These are phyloP conservation scores for Microcebus tavaratra DNA, from an alignment of 2,113 vertebrate genomes.

Conservation along the genomic window DNA sequence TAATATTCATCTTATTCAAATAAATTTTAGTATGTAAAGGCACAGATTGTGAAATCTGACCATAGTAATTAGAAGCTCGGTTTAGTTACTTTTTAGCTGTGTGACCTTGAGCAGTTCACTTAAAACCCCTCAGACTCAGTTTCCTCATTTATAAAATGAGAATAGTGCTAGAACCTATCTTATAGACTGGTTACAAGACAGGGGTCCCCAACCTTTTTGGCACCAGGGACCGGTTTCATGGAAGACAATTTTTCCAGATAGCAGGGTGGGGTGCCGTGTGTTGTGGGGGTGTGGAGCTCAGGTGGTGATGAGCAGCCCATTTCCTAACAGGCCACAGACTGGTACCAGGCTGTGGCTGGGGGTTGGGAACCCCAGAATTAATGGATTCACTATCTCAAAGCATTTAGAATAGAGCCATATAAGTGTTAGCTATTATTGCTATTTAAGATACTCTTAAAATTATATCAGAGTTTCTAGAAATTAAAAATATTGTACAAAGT, in stretches of 20 bases:
- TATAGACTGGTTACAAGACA: background rate
- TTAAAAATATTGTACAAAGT: background rate
- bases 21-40: background rate
- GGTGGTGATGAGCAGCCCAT: too few relatives aligned
- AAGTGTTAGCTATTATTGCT: background rate
- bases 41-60: background rate
- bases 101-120: background rate
- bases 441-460: background rate
- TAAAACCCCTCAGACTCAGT: background rate
- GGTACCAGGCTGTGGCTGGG: too few relatives aligned
- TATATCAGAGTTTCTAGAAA: background rate
- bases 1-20: background rate
- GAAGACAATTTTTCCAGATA: too few relatives aligned
- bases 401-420: background rate
- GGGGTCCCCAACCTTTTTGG: too few relatives aligned
- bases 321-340: too few relatives aligned
- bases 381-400: background rate
- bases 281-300: too few relatives aligned
- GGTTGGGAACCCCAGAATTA: background rate
- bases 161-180: background rate
- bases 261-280: too few relatives aligned
- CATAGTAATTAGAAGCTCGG: background rate
- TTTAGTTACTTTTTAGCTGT: background rate
- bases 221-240: too few relatives aligned
- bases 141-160: background rate